Evolutionary conservation across 2,888 invertebrate genomes (phyloP), one percentile per base, ranked within the genome.

Genomic region (Caradrina kadenii): DNA sequence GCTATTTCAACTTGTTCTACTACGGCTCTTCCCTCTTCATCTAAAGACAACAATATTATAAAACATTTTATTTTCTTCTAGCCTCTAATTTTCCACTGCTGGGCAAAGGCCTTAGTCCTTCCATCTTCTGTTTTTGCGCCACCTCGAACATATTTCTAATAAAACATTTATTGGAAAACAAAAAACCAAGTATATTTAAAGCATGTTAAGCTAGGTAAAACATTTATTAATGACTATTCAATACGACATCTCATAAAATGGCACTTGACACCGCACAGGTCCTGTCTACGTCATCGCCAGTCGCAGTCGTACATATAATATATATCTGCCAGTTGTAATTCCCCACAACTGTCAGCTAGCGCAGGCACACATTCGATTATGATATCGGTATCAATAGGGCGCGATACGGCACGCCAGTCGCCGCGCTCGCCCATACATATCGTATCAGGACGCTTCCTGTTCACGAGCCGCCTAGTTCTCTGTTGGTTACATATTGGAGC

Each of bases 321-420:
- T 49, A 60, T 50, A 42, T 42, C 11, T 54, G 52, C 21, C 48
- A 42, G 63, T 19, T 52, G 60, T 80, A 67, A 60, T 70, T 80
- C 26, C 31, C 72, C 54, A 65, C 62, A 62, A 77, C 58, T 77
- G 77, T 77, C 81, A 70, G 42, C 54, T 22, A 10, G 78, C 71
- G 72, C 76, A 54, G 70, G 64, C 81, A 76, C 52, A 56, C 72
- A 39, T 70, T 77, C 53, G 78, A 65, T 81, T 77, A 77, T 63
- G 62, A 77, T 77, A 81, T 69, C 72, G 45, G 26, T 55, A 60
- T 64, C 59, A 76, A 62, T 59, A 61, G 26, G 56, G 26, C n/a
- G 56, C 39, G 50, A 50, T 45, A 53, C 52, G 59, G 26, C 71
- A n/a, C 53, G 50, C 59, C 63, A 49, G 54, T 73, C 73, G 15